Percentiles rank a stretch among this genome's conserved stretches.
Evolutionary conservation across 2,113 vertebrate genomes (phyloP).

Genomic region (Rhegmatorhina hoffmannsi): DNA sequence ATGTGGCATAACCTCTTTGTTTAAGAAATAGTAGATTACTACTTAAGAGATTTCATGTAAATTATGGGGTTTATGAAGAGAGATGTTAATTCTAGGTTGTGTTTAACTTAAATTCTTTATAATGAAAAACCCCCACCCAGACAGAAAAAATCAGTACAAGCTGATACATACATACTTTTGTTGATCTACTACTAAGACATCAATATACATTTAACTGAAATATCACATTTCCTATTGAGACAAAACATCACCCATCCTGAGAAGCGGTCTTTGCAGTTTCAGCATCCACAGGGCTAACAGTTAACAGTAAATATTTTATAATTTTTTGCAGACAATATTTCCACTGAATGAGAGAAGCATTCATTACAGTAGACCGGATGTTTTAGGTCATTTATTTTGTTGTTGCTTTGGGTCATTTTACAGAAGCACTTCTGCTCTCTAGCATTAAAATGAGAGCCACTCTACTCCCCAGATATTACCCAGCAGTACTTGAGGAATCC

Average conservation of each 20-base stretch:
- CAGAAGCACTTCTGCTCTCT: constrained; percentile 83
- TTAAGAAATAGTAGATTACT: neutral
- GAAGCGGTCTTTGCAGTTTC: neutral
- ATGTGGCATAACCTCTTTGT: neutral
- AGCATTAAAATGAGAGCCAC: constrained; percentile 86
- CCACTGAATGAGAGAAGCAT: constrained; percentile 52
- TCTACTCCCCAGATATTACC: constrained; percentile 90
- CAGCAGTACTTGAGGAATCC: constrained; percentile 88
- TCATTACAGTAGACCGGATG: constrained; percentile 74
- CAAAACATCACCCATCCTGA: neutral
- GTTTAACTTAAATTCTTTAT: neutral
- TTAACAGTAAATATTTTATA: constrained; percentile 58
- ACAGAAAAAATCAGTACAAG: neutral
- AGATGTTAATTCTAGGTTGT: neutral
- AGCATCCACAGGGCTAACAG: constrained; percentile 59
- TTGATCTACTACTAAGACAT: neutral
- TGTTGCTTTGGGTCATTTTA: constrained; percentile 90
- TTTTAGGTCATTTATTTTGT: constrained; percentile 93
- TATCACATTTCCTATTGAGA: neutral
- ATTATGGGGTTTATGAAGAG: neutral
- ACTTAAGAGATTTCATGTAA: neutral
- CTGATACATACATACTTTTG: neutral
- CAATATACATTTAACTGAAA: constrained; percentile 32
- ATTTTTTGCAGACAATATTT: constrained; percentile 37
- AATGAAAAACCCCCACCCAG: accelerated